Percentiles rank a stretch among this genome's conserved stretches.
These are phyloP conservation scores for Aphaenogaster floridana DNA, from an alignment of 1,140 invertebrate genomes.

Conservation along the genomic window DNA sequence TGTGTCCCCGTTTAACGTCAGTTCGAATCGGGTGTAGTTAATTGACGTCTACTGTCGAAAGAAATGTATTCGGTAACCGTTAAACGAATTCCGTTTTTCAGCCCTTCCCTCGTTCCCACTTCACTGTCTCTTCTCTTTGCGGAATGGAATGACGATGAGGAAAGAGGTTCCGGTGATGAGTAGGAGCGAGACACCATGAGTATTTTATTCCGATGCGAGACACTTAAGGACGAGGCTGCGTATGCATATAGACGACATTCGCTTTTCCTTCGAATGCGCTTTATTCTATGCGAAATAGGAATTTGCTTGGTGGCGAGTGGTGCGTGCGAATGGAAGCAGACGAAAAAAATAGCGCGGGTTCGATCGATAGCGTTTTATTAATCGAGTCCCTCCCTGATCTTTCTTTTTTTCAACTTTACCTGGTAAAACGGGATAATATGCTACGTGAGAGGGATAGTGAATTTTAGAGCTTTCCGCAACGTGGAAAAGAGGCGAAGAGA, in stretches of 20 bases:
- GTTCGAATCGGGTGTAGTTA: slow-evolving; percentile 73
- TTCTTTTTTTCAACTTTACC: not conserved
- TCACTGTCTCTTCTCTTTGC: slow-evolving; percentile 26
- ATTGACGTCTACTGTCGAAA: slow-evolving; percentile 76
- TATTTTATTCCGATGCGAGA: slow-evolving; percentile 55
- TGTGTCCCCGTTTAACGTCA: slow-evolving; percentile 72
- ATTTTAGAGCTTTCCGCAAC: slow-evolving; percentile 14
- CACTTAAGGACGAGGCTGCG: slow-evolving; percentile 43
- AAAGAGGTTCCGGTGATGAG: slow-evolving; percentile 3
- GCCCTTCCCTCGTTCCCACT: not conserved
- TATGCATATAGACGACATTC: slow-evolving; percentile 49
- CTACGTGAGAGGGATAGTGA: slow-evolving; percentile 32
- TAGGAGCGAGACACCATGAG: slow-evolving; percentile 27
- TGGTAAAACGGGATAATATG: not conserved
- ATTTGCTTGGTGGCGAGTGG: slow-evolving; percentile 27
- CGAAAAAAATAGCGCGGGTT: slow-evolving; percentile 18
- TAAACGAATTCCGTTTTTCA: slow-evolving; percentile 75
- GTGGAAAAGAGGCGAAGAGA: not conserved
- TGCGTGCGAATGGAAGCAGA: not conserved
- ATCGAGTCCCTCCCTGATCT: slow-evolving; percentile 14
- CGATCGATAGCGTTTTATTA: slow-evolving; percentile 44
- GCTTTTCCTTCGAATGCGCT: slow-evolving; percentile 23
- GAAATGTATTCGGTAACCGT: slow-evolving; percentile 76
- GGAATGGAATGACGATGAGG: slow-evolving; percentile 45
- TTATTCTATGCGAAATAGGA: slow-evolving; percentile 22